A percentile compares a stretch with the other conserved stretches of the same genome.
These are phyloP conservation scores for Brenthis ino DNA, from an alignment of 2,888 invertebrate genomes.

Conservation along the genomic window DNA sequence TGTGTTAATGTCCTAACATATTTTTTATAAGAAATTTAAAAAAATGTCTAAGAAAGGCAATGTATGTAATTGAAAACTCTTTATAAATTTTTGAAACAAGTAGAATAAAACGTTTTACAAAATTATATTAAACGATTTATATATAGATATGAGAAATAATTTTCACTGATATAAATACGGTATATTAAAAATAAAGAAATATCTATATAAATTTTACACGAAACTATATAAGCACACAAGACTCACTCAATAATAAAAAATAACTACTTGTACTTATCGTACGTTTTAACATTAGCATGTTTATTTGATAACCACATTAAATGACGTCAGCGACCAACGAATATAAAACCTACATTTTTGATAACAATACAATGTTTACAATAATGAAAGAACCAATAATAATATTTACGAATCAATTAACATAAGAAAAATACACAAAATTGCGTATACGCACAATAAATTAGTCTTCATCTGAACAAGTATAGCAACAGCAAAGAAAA, in stretches of 20 bases:
- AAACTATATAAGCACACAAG: not conserved
- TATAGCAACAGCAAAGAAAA: not conserved
- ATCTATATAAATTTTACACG: not conserved
- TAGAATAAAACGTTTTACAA: too few species aligned
- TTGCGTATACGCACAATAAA: slow-evolving; percentile 25
- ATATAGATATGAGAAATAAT: too few species aligned
- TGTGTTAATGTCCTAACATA: too few species aligned
- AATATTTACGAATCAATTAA: not conserved
- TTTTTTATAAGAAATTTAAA: too few species aligned
- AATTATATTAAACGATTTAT: too few species aligned
- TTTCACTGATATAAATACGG: not conserved
- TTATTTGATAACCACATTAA: slow-evolving; percentile 39
- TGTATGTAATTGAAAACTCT: too few species aligned
- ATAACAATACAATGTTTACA: slow-evolving; percentile 9
- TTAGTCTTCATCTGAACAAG: not conserved
- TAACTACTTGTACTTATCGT: slow-evolving; percentile 31
- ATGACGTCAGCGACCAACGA: slow-evolving; percentile 30
- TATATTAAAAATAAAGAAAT: not conserved
- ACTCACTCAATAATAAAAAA: slow-evolving; percentile 12
- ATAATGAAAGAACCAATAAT: not conserved
- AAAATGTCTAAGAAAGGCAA: too few species aligned
- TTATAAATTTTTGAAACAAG: too few species aligned
- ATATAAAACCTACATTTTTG: slow-evolving; percentile 22
- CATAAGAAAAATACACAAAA: not conserved
- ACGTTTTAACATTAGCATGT: slow-evolving; percentile 36